A percentile compares a stretch with the other conserved stretches of the same genome.
These are phyloP conservation scores for Muntiacus muntjak DNA, from an alignment of 2,113 vertebrate genomes.

Conservation along the genomic window DNA sequence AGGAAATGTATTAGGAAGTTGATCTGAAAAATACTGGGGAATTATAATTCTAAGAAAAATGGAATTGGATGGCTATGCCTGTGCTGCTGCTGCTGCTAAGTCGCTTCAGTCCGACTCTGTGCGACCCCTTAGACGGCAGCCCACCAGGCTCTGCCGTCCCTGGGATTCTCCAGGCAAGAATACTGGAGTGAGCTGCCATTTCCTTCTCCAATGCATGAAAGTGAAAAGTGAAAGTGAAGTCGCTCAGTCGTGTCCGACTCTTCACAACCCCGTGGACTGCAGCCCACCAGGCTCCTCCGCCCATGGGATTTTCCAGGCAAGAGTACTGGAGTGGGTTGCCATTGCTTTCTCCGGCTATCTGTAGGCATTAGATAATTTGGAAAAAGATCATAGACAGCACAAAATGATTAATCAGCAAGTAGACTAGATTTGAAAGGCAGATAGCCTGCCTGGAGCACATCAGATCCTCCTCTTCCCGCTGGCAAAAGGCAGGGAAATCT, in stretches of 20 bases:
- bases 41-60: background rate
- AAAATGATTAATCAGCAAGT: background rate
- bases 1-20: background rate
- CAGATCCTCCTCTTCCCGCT: background rate
- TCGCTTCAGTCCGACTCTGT: too few species aligned
- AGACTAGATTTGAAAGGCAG: background rate
- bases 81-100: background rate
- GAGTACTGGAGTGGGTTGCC: too few species aligned
- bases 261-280: too few species aligned
- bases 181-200: too few species aligned
- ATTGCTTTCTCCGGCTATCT: background rate
- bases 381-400: background rate
- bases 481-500: background rate
- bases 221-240: too few species aligned
- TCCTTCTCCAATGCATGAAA: too few species aligned
- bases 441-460: background rate
- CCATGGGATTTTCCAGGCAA: too few species aligned
- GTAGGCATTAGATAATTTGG: background rate
- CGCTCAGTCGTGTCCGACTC: too few species aligned
- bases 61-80: background rate
- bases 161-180: too few species aligned
- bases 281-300: too few species aligned
- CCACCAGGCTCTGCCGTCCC: too few species aligned
- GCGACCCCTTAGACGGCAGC: too few species aligned
- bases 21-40: background rate